Evolutionary conservation across 2,888 invertebrate genomes (phyloP), one percentile per base, ranked within the genome.

Genomic region (Lordiphosa andalusiaca): DNA sequence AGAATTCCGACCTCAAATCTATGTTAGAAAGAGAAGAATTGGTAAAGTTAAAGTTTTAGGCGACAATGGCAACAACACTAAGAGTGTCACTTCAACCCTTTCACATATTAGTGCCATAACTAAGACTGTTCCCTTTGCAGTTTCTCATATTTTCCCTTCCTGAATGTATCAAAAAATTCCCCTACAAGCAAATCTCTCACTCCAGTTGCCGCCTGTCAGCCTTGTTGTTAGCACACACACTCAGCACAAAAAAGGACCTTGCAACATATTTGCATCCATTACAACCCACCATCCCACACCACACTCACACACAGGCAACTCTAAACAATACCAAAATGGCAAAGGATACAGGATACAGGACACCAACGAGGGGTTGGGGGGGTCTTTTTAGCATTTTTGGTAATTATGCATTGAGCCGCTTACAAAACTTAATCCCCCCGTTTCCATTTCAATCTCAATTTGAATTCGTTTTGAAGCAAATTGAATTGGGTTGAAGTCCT

Each of bases 331-430:
- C 1, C n/a, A 42, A 30, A 56, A 36, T 23, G 44, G 44, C 12
- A 33, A 10, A 33, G 30, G 42, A 30, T 9, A 42, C 13, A 19
- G 16, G 16, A 30, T 7, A 41, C 13, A 21, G 58, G n/a, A 7
- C 9, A 61, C 25, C 61, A 25, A 35, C 25, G 61, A 23, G 13
- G 19, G 60, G n/a, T 16, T n/a, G n/a, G n/a, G n/a, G n/a, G n/a
- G n/a, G 21, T 44, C 12, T 19, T 30, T 9, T 37, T 38, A 50
- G 52, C 77, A 63, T 71, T 84, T 42, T 82, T 42, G 63, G 75
- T 84, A 82, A 76, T 76, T 84, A 76, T 64, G 59, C 75, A 78
- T 56, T 73, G 71, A 82, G 75, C 71, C 60, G 78, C 61, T 74
- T 82, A 63, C 61, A 41, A 73, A 78, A 67, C 64, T 49, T 84